Evolutionary conservation across 2,113 vertebrate genomes (phyloP).

Genomic region (Sorex fumeus): DNA sequence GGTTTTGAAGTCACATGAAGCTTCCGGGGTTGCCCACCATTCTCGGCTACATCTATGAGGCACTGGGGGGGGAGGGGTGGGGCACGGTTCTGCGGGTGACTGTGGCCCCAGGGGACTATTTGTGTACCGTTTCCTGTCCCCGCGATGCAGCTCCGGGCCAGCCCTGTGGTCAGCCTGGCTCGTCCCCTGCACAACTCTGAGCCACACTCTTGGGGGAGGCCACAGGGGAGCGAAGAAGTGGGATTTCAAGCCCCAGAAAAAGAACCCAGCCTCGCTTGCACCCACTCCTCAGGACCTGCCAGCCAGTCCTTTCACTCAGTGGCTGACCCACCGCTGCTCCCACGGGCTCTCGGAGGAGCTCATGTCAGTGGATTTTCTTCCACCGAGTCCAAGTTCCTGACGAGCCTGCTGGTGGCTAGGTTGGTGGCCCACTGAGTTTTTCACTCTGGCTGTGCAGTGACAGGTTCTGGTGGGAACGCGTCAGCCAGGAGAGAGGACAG

Average conservation of each 20-base stretch:
- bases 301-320: background rate
- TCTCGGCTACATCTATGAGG: background rate
- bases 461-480: background rate
- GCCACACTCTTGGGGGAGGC: background rate
- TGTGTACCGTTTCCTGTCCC: too few relatives aligned
- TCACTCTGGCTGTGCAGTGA: conserved; percentile 1
- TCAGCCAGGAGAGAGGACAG: background rate
- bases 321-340: too few relatives aligned
- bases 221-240: background rate
- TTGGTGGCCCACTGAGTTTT: conserved; percentile 41
- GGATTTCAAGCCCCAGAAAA: background rate
- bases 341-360: too few relatives aligned
- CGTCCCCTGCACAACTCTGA: background rate
- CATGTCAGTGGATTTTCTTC: background rate
- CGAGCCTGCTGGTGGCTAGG: background rate
- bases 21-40: background rate
- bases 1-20: background rate
- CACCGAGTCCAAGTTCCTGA: conserved; percentile 2
- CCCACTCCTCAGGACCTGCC: background rate
- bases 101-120: background rate
- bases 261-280: conserved; percentile 20
- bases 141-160: too few relatives aligned
- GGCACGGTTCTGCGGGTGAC: background rate
- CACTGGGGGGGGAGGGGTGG: background rate
- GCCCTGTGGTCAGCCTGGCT: background rate